Evolutionary conservation across 2,888 invertebrate species (phyloP), one percentile per base, ranked within the genome.

Genomic region (Metalampra italica): DNA sequence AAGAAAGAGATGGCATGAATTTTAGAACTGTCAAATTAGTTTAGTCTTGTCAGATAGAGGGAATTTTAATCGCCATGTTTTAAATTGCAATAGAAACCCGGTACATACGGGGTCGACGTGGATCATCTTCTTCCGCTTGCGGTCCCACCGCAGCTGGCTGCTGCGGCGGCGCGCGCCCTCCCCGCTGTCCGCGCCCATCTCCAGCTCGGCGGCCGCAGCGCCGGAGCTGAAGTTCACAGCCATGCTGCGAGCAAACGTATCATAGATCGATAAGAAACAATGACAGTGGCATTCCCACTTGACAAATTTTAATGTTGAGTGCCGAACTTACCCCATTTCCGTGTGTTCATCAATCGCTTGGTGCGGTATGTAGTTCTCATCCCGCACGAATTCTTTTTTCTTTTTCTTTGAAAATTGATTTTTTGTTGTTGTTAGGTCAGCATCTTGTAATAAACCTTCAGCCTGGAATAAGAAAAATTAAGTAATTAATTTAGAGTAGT

Each of bases 111-210:
- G 90, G 55, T 92, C 91, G 0, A 92, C 91, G 29, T 93, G 91
- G 32, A 99, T 94, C 94, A 97, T 98, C 89, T 97, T 98, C 92
- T 98, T 99, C 81, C 96, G 94, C 75, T 97, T 97, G 44, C 97
- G 92, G 88, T 99, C 98, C 99, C 99, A 98, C 72, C 93, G 94
- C 71, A 93, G 92, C 59, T 92, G 79, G 54, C 92, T 92, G 2
- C 90, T 91, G 45, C 91, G 91, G 45, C 91, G 85, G 32, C 92
- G 91, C 51, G 92, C 87, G 0, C 83, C 84, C 29, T 94, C 93
- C 42, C 92, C 93, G 54, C 95, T 94, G 82, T 98, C 98, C 8
- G 94, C 96, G 8, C 92, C 92, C 60, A 99, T 79, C 72, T 98
- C 98, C 57, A 99, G 87, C 62, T 95, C 93, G 0, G 94, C 96